Evolutionary conservation across 2,797 vertebrate genomes (phyloP).

Genomic region (Sylvia borin): DNA sequence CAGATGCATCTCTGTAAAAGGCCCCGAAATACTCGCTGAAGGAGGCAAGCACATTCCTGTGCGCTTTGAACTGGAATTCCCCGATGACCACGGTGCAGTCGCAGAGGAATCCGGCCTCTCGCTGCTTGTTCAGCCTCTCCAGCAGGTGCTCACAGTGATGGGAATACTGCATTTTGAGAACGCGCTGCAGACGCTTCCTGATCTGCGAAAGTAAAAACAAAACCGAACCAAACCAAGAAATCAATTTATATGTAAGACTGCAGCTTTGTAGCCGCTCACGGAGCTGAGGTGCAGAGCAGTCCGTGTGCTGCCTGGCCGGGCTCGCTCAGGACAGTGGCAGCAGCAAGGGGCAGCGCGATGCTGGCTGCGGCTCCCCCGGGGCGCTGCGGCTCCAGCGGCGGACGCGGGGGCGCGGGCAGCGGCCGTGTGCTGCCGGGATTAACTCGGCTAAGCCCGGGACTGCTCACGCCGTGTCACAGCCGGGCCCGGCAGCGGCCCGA

Average conservation of each 20-base stretch:
- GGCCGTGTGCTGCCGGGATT: neutral
- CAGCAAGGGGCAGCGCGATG: fast-evolving
- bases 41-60: conserved; percentile 92
- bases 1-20: conserved; percentile 82
- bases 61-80: conserved; percentile 90
- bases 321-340: fast-evolving
- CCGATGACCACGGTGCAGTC: conserved; percentile 93
- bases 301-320: fast-evolving
- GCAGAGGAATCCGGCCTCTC: conserved; percentile 90
- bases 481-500: neutral
- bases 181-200: neutral
- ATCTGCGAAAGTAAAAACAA: conserved; percentile 1
- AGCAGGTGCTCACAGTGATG: conserved; percentile 90
- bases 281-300: too few species aligned
- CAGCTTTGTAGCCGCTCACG: fast-evolving
- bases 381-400: neutral
- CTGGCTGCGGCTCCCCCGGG: neutral
- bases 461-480: neutral
- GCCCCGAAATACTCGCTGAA: conserved; percentile 94
- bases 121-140: conserved; percentile 89
- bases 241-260: neutral
- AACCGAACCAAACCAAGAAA: neutral
- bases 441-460: neutral
- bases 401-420: neutral
- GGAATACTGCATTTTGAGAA: conserved; percentile 76